phyloP scores from a whole-genome alignment of 2,888 invertebrate species.

The Apamea sordens region DNA sequence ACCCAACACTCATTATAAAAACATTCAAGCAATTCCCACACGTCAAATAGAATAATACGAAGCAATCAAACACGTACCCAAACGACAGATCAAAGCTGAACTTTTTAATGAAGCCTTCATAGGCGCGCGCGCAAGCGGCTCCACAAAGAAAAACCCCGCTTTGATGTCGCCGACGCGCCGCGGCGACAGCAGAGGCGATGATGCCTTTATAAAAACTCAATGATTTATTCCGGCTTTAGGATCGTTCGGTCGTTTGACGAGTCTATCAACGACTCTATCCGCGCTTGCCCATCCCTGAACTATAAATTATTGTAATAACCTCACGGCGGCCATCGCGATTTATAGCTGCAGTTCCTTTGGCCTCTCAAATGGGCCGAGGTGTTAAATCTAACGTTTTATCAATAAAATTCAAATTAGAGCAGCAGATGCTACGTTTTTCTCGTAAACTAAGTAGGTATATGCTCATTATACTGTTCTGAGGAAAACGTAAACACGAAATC shows the following conservation, averaged over 20 bases:
- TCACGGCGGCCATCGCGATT: conserved; percentile 62
- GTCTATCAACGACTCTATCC: conserved; percentile 66
- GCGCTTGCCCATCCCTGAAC: conserved; percentile 62
- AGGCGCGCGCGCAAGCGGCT: conserved; percentile 80
- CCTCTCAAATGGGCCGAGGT: conserved; percentile 55
- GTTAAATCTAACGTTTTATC: conserved; percentile 67
- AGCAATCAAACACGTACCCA: conserved; percentile 77
- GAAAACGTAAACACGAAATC: not conserved
- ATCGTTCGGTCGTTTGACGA: conserved; percentile 72
- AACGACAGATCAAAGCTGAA: conserved; percentile 79
- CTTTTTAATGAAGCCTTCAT: conserved; percentile 85
- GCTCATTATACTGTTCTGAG: conserved; percentile 24
- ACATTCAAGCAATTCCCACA: conserved; percentile 75
- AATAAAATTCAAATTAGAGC: conserved; percentile 50
- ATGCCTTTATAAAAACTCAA: conserved; percentile 88
- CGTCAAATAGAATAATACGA: conserved; percentile 72
- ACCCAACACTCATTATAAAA: conserved; percentile 66
- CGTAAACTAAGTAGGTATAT: not conserved
- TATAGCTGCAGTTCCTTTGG: conserved; percentile 52
- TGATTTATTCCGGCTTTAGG: conserved; percentile 82
- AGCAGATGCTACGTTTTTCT: conserved; percentile 29
- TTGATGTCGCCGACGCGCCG: conserved; percentile 80
- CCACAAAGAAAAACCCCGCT: conserved; percentile 76
- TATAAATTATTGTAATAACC: conserved; percentile 71
- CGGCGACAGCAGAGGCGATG: conserved; percentile 87